These are phyloP conservation scores for Maniola jurtina DNA, from an alignment of 1,140 invertebrate genomes.

Conservation along the genomic window DNA sequence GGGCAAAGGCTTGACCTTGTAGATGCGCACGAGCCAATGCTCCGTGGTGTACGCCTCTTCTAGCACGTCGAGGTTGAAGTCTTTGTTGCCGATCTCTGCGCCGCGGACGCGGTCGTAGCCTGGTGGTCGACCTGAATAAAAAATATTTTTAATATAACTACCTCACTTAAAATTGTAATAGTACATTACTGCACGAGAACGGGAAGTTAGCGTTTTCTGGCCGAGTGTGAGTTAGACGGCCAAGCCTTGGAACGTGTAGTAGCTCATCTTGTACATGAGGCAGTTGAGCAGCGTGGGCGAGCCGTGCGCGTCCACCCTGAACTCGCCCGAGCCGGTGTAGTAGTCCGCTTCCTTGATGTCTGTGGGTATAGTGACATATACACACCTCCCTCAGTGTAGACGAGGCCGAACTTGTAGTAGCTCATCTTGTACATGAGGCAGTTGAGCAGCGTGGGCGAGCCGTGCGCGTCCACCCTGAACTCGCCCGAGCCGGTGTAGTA, in stretches of 20 bases:
- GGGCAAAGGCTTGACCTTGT: constrained; percentile 94
- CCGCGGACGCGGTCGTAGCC: constrained; percentile 94
- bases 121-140: constrained; percentile 85
- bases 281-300: constrained; percentile 92
- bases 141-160: not conserved
- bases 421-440: constrained; percentile 98
- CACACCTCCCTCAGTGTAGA: constrained; percentile 95
- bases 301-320: constrained; percentile 95
- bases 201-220: too few relatives aligned
- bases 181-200: too few relatives aligned
- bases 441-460: constrained; percentile 91
- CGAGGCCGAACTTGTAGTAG: constrained; percentile 95
- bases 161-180: too few relatives aligned
- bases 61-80: constrained; percentile 94
- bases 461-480: constrained; percentile 95
- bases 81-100: constrained; percentile 96
- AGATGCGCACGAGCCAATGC: constrained; percentile 97
- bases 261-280: constrained; percentile 98
- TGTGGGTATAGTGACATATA: not conserved
- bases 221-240: too few relatives aligned
- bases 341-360: constrained; percentile 98
- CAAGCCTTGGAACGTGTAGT: constrained; percentile 96
- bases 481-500: constrained; percentile 97
- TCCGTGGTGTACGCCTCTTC: constrained; percentile 98
- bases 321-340: constrained; percentile 96